phyloP scores from a whole-genome alignment of 2,888 invertebrate species.

The Chaetogeoica ovagalla region DNA sequence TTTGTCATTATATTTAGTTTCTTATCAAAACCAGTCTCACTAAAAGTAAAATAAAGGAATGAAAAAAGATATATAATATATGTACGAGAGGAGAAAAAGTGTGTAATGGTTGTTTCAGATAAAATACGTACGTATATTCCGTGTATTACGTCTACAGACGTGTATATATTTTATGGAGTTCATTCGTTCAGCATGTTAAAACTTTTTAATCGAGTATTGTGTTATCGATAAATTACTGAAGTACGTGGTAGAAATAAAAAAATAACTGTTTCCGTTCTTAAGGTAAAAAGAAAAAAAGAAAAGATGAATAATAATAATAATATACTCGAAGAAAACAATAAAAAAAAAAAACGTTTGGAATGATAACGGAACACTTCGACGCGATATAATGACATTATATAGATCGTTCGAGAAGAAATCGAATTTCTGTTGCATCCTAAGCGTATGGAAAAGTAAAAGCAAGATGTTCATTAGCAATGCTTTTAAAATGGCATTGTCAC shows the following conservation, averaged over 20 bases:
- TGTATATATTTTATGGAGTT: constrained; percentile 9
- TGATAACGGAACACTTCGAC: not conserved
- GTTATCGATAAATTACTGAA: constrained; percentile 38
- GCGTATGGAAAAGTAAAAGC: constrained; percentile 3
- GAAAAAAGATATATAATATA: constrained; percentile 1
- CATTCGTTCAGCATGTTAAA: constrained; percentile 19
- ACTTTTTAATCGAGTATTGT: constrained; percentile 46
- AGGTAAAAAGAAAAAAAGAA: not conserved
- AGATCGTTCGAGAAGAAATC: not conserved
- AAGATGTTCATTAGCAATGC: not conserved
- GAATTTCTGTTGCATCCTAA: not conserved
- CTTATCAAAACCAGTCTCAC: constrained; percentile 9
- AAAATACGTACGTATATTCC: constrained; percentile 24
- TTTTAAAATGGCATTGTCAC: constrained; percentile 8
- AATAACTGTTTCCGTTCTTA: constrained; percentile 12
- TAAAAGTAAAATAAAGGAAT: constrained; percentile 4
- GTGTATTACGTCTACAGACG: not conserved
- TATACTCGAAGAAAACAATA: not conserved
- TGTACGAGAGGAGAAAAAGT: not conserved
- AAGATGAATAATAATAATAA: not conserved
- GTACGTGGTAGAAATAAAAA: constrained; percentile 3
- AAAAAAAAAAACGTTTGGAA: not conserved
- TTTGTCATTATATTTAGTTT: constrained; percentile 30
- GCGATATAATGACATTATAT: not conserved
- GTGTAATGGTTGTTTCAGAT: constrained; percentile 24